Percentiles rank a stretch among this genome's conserved stretches.
Conservation (phyloP, 2,888 invertebrate genomes). For the Eupithecia abbreviata region DNA sequence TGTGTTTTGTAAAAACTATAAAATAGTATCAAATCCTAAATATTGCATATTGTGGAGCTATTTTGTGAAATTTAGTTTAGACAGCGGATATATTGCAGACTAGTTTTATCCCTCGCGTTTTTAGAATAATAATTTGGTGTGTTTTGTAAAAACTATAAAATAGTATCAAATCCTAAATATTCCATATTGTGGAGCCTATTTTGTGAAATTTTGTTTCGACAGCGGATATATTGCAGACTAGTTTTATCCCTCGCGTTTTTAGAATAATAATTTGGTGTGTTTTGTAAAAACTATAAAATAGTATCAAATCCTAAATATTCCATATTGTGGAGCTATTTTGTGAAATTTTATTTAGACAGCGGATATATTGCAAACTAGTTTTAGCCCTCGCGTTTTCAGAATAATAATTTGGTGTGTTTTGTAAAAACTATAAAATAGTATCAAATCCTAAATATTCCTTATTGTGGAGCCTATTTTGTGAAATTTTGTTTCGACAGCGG, state of each 20-base stretch:
- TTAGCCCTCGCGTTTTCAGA: neutral
- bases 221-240: neutral
- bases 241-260: neutral
- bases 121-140: neutral
- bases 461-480: constrained; percentile 4
- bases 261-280: neutral
- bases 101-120: neutral
- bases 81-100: neutral
- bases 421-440: neutral
- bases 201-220: neutral
- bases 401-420: neutral
- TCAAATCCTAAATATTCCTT: no score
- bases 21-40: no score
- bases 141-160: neutral
- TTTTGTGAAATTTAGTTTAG: constrained; percentile 1
- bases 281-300: neutral
- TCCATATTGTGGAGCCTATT: constrained; percentile 2
- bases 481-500: neutral
- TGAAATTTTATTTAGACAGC: neutral
- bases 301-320: no score
- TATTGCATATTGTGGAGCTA: constrained; percentile 2
- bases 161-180: no score
- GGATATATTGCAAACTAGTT: neutral
- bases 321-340: constrained; percentile 5
- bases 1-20: neutral